Evolutionary conservation across 2,888 invertebrate genomes (phyloP).

Genomic region (Coleophora flavipennella): DNA sequence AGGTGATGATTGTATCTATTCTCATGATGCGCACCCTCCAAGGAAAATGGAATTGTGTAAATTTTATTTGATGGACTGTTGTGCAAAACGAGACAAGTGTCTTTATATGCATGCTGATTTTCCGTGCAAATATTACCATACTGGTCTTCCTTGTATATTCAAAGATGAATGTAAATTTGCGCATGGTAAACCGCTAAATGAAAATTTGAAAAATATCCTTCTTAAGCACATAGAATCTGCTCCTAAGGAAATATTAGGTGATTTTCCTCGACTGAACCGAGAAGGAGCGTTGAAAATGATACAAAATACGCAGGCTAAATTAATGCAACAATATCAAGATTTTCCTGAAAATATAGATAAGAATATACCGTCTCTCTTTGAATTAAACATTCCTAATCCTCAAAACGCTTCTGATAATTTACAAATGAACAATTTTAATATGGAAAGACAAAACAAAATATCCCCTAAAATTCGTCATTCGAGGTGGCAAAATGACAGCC

Average conservation of each 20-base stretch:
- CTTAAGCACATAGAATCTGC: conserved; percentile 89
- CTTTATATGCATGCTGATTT: conserved; percentile 97
- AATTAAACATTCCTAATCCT: conserved; percentile 58
- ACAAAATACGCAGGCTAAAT: conserved; percentile 54
- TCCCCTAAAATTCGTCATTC: conserved; percentile 65
- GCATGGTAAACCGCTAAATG: conserved; percentile 89
- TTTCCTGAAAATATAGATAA: conserved; percentile 32
- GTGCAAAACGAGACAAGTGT: conserved; percentile 95
- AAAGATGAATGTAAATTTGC: conserved; percentile 95
- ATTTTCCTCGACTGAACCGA: conserved; percentile 86
- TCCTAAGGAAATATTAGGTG: conserved; percentile 92
- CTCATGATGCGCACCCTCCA: conserved; percentile 86
- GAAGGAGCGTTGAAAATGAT: conserved; percentile 79
- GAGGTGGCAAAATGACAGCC: conserved; percentile 61
- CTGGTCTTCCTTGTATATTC: conserved; percentile 87
- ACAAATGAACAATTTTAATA: conserved; percentile 41
- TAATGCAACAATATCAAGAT: conserved; percentile 51
- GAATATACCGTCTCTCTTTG: conserved; percentile 60
- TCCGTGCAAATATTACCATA: conserved; percentile 97
- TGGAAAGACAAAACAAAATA: conserved; percentile 50
- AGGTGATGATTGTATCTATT: conserved; percentile 89
- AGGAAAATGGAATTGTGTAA: conserved; percentile 96
- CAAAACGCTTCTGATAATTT: conserved; percentile 26
- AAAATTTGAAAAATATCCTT: conserved; percentile 78
- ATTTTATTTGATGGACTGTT: conserved; percentile 96